Conservation (phyloP, 2,888 invertebrate species). For the Sisyra terminalis region DNA sequence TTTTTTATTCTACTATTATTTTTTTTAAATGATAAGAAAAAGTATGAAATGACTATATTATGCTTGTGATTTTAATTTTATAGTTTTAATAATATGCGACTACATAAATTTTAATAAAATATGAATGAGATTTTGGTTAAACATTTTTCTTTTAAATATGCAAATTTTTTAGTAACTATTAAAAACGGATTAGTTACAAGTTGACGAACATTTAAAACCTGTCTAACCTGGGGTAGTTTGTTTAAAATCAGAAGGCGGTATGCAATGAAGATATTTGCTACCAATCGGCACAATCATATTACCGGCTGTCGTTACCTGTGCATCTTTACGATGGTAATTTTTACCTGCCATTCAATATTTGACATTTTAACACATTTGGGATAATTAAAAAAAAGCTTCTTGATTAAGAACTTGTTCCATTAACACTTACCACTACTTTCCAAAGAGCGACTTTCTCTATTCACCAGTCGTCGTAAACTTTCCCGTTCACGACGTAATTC, state of each 20-base stretch:
- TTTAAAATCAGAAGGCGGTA: constrained; percentile 46
- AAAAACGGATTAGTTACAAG: no score
- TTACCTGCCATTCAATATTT: neutral
- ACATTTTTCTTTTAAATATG: no score
- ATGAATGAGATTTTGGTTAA: no score
- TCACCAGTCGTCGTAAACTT: constrained; percentile 19
- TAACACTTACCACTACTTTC: constrained; percentile 31
- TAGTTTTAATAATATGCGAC: no score
- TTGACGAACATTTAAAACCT: neutral
- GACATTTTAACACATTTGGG: neutral
- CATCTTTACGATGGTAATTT: constrained; percentile 2
- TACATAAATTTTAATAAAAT: no score
- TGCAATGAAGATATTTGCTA: constrained; percentile 64
- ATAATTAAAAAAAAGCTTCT: no score
- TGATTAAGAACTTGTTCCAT: no score
- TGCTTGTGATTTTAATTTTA: no score
- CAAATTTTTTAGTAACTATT: no score
- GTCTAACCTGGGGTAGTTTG: constrained; percentile 22
- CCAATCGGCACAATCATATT: constrained; percentile 64
- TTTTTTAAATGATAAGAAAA: no score
- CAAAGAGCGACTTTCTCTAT: constrained; percentile 34
- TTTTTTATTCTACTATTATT: no score
- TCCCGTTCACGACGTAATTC: constrained; percentile 18
- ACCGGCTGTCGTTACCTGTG: constrained; percentile 24
- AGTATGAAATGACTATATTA: no score